Evolutionary conservation across 2,888 invertebrate species (phyloP).

Genomic region (Mesoligia furuncula): DNA sequence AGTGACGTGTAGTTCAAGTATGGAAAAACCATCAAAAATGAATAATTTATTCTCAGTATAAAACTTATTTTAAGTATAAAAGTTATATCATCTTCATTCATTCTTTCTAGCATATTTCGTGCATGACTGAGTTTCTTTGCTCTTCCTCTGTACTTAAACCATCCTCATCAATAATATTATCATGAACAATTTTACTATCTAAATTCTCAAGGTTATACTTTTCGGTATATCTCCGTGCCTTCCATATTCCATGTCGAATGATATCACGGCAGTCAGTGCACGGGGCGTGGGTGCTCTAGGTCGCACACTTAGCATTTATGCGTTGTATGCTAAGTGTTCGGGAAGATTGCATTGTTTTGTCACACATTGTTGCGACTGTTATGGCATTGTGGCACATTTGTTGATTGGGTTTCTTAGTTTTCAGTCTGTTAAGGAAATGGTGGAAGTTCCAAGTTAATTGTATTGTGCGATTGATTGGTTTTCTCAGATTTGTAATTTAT

Average conservation of each 20-base stretch:
- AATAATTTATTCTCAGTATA: no score
- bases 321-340: constrained; percentile 48
- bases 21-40: no score
- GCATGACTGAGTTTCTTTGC: background rate
- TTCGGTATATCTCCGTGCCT: constrained; percentile 7
- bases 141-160: background rate
- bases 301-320: constrained; percentile 41
- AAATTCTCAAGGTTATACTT: background rate
- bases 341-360: constrained; percentile 46
- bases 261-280: constrained; percentile 48
- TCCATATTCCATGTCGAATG: constrained; percentile 30
- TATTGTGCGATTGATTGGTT: constrained; percentile 23
- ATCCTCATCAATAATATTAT: background rate
- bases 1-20: no score
- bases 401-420: constrained; percentile 17
- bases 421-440: constrained; percentile 14
- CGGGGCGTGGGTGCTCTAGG: constrained; percentile 50
- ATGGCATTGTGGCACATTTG: constrained; percentile 32
- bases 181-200: background rate
- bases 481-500: constrained; percentile 16
- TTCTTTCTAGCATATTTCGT: background rate
- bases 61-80: no score
- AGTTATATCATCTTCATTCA: background rate
- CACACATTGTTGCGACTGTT: constrained; percentile 39
- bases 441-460: constrained; percentile 31